Evolutionary conservation across 2,797 vertebrate species (phyloP).

Genomic region (Paedocypris micromegethes): DNA sequence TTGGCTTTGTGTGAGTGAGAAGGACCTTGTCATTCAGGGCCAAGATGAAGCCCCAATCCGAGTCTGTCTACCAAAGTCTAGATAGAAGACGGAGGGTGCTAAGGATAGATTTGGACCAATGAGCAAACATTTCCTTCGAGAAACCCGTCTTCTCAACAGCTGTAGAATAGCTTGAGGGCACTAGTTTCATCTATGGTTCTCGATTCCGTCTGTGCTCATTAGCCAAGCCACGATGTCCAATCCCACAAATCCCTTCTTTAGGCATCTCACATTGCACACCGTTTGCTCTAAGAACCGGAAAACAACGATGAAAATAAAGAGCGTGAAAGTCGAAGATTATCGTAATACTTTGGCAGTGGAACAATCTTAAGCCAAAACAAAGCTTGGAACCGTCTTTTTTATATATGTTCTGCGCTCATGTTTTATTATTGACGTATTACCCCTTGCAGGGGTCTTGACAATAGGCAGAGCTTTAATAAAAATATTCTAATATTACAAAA

Average conservation of each 20-base stretch:
- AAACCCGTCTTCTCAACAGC: conserved; percentile 19
- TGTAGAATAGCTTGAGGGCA: conserved; percentile 49
- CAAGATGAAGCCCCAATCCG: conserved; percentile 45
- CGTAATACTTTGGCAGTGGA: background rate
- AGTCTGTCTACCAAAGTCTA: conserved; percentile 35
- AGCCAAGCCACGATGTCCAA: conserved; percentile 43
- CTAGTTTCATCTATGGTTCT: conserved; percentile 43
- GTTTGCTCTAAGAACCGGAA: conserved; percentile 19
- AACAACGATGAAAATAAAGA: conserved; percentile 1
- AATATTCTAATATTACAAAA: no score
- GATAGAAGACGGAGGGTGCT: conserved; percentile 41
- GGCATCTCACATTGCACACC: conserved; percentile 28
- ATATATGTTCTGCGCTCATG: no score
- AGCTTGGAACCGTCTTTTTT: no score
- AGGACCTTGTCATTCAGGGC: conserved; percentile 43
- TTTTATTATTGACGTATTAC: no score
- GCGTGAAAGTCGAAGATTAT: conserved; percentile 1
- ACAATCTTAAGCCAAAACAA: no score
- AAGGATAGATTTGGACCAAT: conserved; percentile 44
- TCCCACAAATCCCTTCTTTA: conserved; percentile 37
- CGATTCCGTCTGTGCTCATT: conserved; percentile 46
- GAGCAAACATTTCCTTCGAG: conserved; percentile 41
- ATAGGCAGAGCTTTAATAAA: no score
- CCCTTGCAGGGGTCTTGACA: no score
- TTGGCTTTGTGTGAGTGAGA: conserved; percentile 48